phyloP scores from a whole-genome alignment of 35 echinoderm and acorn worm genomes.

The Amphiura filiformis region DNA sequence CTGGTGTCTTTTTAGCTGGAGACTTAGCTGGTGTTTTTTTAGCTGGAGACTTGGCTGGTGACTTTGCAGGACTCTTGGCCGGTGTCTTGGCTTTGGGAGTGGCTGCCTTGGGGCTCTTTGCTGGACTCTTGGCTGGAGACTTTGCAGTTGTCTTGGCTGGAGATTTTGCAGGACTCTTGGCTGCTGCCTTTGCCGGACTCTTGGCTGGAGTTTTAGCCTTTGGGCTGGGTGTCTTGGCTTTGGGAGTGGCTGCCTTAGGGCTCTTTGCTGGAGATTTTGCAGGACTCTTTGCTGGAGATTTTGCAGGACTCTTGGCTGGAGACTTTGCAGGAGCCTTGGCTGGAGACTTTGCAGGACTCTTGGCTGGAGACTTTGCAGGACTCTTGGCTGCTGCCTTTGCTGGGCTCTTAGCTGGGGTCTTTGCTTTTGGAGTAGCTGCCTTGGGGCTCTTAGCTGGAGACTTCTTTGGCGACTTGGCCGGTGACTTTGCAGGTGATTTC shows the following conservation, averaged over 20 bases:
- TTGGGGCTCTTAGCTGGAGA: conserved; percentile 36
- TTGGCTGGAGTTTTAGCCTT: conserved; percentile 34
- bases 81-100: conserved; percentile 12
- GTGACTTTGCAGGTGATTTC: conserved; percentile 19
- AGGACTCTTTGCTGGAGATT: conserved; percentile 46
- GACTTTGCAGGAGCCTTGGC: neutral
- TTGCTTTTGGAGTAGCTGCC: conserved; percentile 45
- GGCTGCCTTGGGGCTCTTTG: neutral
- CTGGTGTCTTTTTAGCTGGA: conserved; percentile 23
- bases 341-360: neutral
- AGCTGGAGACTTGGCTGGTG: neutral
- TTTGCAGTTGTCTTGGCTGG: conserved; percentile 27
- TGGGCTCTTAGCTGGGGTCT: conserved; percentile 39
- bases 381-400: neutral
- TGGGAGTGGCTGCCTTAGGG: conserved; percentile 27
- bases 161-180: neutral
- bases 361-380: conserved; percentile 14
- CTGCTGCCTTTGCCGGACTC: conserved; percentile 1
- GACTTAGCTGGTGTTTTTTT: neutral
- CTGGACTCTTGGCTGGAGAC: neutral
- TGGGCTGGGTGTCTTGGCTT: neutral
- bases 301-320: conserved; percentile 29
- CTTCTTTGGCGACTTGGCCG: conserved; percentile 41
- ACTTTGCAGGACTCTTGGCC: neutral
- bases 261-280: conserved; percentile 35